Conservation (phyloP, 2,888 invertebrate species). For the Orgyia antiqua region DNA sequence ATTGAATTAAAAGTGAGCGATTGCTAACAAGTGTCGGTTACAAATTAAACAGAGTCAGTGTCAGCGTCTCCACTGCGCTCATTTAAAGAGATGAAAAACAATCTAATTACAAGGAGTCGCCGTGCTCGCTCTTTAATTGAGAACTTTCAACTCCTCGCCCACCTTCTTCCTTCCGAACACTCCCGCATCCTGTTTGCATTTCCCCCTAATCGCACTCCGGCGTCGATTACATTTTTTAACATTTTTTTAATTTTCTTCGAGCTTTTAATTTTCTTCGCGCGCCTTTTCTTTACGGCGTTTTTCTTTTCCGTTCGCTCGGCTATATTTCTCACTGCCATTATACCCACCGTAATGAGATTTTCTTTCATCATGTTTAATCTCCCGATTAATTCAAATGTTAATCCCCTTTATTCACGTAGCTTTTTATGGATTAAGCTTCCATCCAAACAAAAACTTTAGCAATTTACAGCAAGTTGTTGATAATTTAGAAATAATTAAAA, state of each 20-base stretch:
- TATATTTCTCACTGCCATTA: conserved; percentile 75
- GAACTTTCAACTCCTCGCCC: conserved; percentile 48
- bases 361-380: conserved; percentile 79
- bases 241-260: conserved; percentile 75
- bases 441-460: too few relatives aligned
- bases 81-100: conserved; percentile 73
- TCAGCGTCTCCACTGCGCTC: conserved; percentile 57
- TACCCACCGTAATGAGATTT: conserved; percentile 75
- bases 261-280: conserved; percentile 75
- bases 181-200: conserved; percentile 55
- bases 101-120: conserved; percentile 73
- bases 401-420: conserved; percentile 68
- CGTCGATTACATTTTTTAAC: conserved; percentile 76
- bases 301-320: conserved; percentile 53
- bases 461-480: conserved; percentile 51
- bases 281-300: conserved; percentile 63
- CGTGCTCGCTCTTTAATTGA: conserved; percentile 72
- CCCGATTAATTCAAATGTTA: conserved; percentile 78
- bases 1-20: conserved; percentile 64
- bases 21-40: conserved; percentile 74
- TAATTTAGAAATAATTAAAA: conserved; percentile 69
- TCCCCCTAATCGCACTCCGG: conserved; percentile 60
- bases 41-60: conserved; percentile 72
- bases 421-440: conserved; percentile 56
- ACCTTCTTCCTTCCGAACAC: conserved; percentile 20